Conservation (phyloP, 2,113 vertebrate genomes). For the Lethenteron reissneri region DNA sequence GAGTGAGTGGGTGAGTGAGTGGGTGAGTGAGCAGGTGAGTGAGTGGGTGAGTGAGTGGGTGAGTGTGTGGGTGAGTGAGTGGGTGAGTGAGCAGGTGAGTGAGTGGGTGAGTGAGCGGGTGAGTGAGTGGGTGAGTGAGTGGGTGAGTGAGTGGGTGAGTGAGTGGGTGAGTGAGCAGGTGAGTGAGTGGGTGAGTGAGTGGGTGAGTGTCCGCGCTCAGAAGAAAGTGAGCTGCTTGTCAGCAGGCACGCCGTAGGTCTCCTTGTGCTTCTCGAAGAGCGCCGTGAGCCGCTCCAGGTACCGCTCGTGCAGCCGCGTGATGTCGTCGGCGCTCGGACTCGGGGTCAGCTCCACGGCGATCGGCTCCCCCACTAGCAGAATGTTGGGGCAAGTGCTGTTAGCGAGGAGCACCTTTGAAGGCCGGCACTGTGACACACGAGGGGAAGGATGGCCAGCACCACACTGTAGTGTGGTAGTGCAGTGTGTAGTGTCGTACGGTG, state of each 20-base stretch:
- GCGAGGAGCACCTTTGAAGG: too few species aligned
- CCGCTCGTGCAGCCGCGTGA: slow-evolving; percentile 37
- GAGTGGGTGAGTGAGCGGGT: neutral
- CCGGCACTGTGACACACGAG: neutral
- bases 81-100: neutral
- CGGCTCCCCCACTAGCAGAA: slow-evolving; percentile 42
- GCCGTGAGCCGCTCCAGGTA: slow-evolving; percentile 41
- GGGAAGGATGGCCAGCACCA: neutral
- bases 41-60: neutral
- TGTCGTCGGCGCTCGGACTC: slow-evolving; percentile 30
- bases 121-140: too few species aligned
- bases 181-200: too few species aligned
- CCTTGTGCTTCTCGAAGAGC: slow-evolving; percentile 73
- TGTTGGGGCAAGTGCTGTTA: too few species aligned
- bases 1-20: too few species aligned
- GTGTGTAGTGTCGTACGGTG: neutral
- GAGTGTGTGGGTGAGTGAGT: neutral
- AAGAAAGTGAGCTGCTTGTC: slow-evolving; percentile 51
- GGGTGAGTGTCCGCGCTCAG: slow-evolving; percentile 15
- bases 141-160: too few species aligned
- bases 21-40: neutral
- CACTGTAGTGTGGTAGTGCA: neutral
- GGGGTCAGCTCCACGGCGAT: slow-evolving; percentile 36
- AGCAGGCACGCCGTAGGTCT: slow-evolving; percentile 35
- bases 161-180: too few species aligned